Conservation (phyloP, 2,888 invertebrate species). For the Neria commutata region DNA sequence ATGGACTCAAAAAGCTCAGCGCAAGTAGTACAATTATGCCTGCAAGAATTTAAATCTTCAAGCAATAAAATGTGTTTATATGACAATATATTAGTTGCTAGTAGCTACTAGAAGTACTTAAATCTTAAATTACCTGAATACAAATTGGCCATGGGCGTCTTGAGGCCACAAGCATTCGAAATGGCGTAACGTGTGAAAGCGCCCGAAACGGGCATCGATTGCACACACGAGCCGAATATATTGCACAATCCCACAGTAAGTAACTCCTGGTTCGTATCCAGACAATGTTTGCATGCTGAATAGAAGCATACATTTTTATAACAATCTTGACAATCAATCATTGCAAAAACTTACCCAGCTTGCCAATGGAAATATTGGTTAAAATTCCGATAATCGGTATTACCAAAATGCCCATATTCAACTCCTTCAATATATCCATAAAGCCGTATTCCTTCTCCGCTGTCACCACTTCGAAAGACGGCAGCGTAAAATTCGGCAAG, state of each 20-base stretch:
- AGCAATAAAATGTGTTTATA: too few species aligned
- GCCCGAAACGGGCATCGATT: constrained; percentile 87
- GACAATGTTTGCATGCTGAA: constrained; percentile 70
- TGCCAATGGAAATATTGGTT: constrained; percentile 93
- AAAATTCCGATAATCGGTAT: constrained; percentile 85
- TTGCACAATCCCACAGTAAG: constrained; percentile 83
- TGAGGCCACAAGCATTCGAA: constrained; percentile 84
- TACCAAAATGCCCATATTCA: constrained; percentile 80
- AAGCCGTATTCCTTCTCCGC: constrained; percentile 68
- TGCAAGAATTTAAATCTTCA: constrained; percentile 59
- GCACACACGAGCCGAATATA: constrained; percentile 80
- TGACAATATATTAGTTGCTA: neutral
- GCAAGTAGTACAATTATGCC: constrained; percentile 82
- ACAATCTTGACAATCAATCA: neutral
- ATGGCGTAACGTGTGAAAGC: constrained; percentile 90
- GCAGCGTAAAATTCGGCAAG: constrained; percentile 70
- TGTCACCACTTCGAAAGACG: constrained; percentile 67
- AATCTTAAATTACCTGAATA: constrained; percentile 47
- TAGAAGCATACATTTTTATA: constrained; percentile 23
- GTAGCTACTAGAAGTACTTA: neutral
- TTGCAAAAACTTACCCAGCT: constrained; percentile 74
- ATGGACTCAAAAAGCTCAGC: constrained; percentile 83
- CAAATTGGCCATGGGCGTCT: constrained; percentile 72
- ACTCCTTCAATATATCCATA: constrained; percentile 70
- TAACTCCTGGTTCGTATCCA: constrained; percentile 91